Conservation (phyloP, 2,113 vertebrate genomes). For the Tychaedon coryphoeus region DNA sequence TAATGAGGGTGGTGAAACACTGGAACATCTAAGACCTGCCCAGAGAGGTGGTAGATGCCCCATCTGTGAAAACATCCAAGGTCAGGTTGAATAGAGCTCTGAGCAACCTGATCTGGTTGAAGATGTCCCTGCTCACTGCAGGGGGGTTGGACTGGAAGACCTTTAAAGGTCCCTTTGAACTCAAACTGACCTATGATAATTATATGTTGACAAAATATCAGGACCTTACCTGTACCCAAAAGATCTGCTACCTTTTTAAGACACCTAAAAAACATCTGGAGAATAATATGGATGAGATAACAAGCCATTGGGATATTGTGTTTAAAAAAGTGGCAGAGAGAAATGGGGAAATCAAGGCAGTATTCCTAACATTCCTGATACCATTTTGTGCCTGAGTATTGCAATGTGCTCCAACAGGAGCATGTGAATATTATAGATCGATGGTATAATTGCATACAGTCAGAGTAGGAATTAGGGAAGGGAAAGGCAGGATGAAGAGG, state of each 20-base stretch:
- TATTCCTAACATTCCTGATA: not conserved
- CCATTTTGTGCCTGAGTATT: fast-evolving
- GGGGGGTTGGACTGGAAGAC: not conserved
- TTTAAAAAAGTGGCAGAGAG: not conserved
- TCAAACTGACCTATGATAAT: not conserved
- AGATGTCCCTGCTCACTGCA: not conserved
- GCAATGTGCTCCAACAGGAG: not conserved
- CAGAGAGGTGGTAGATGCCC: not conserved
- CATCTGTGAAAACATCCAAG: not conserved
- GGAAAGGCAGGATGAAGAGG: not conserved
- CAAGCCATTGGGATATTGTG: not conserved
- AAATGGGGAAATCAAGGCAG: not conserved
- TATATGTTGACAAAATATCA: not conserved
- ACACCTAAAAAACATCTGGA: not conserved
- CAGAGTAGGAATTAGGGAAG: not conserved
- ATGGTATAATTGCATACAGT: not conserved
- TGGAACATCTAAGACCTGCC: not conserved
- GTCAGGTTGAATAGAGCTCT: not conserved
- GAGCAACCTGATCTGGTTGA: not conserved
- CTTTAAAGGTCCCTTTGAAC: not conserved
- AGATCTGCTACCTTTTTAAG: not conserved
- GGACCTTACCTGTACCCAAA: not conserved
- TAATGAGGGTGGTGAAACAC: not conserved
- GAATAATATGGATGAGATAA: not conserved
- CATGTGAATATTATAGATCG: not conserved